A percentile compares a stretch with the other conserved stretches of the same genome.
Evolutionary conservation across 1,140 invertebrate species (phyloP).

Genomic region (Atta cephalotes): DNA sequence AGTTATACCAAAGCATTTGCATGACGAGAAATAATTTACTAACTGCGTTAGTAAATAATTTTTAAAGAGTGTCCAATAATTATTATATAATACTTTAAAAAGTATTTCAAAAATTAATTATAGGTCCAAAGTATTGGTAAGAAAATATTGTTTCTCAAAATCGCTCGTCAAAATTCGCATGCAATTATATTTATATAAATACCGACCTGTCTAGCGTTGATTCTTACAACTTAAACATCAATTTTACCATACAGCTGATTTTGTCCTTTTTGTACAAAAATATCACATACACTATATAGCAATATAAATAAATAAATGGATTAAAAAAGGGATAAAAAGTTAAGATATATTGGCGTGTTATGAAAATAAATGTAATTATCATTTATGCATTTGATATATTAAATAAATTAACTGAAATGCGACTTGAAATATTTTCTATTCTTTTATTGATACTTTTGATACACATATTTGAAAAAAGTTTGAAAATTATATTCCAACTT

Average conservation of each 20-base stretch:
- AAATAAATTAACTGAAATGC: too few species aligned
- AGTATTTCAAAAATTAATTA: background rate
- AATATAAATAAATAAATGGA: background rate
- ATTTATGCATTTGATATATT: too few species aligned
- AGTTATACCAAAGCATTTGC: background rate
- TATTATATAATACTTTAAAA: background rate
- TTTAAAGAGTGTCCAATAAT: background rate
- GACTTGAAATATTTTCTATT: too few species aligned
- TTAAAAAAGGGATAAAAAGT: background rate
- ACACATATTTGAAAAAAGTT: too few species aligned
- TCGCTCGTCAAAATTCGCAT: background rate
- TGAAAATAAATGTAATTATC: too few species aligned
- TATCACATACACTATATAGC: background rate
- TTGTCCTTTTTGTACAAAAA: background rate
- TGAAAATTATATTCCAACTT: too few species aligned
- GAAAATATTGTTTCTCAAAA: background rate
- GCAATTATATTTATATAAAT: background rate
- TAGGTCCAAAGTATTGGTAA: background rate
- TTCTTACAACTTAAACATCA: background rate
- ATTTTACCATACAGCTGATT: background rate
- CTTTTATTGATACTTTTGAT: too few species aligned
- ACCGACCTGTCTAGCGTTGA: background rate
- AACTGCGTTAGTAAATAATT: background rate
- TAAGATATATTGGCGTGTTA: too few species aligned
- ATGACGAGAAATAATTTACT: background rate